These are phyloP conservation scores for Strongylocentrotus purpuratus DNA, from an alignment of 35 echinoderm and acorn worm species.

Conservation along the genomic window DNA sequence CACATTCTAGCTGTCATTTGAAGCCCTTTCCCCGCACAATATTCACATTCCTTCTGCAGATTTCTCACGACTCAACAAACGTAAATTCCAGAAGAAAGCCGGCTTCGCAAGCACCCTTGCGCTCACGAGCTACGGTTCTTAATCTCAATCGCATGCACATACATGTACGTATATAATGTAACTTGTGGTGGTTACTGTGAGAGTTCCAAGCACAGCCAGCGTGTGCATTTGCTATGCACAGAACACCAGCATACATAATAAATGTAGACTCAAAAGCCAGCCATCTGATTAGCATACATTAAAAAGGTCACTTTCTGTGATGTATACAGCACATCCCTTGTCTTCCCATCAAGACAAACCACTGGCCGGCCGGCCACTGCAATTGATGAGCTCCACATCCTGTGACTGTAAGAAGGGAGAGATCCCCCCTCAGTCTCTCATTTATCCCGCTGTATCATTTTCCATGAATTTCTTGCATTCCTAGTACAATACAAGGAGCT, in stretches of 20 bases:
- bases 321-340: not conserved
- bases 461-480: not conserved
- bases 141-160: not conserved
- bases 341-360: not conserved
- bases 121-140: not conserved
- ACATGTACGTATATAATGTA: conserved; percentile 30
- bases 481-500: not conserved
- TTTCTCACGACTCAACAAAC: conserved; percentile 14
- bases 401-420: not conserved
- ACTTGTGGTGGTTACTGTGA: conserved; percentile 24
- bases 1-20: not conserved
- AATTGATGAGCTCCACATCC: not conserved
- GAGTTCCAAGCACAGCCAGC: not conserved
- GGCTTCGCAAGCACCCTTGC: not conserved
- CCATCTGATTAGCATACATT: conserved; percentile 43
- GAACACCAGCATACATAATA: conserved; percentile 36
- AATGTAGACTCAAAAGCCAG: conserved; percentile 38
- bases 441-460: not conserved
- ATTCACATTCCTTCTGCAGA: conserved; percentile 1
- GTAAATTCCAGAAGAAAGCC: not conserved
- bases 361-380: too few relatives aligned
- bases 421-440: not conserved
- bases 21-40: not conserved
- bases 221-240: conserved; percentile 45
- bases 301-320: not conserved